Evolutionary conservation across 2,113 vertebrate genomes (phyloP).

Genomic region (Dromiciops gliroides): DNA sequence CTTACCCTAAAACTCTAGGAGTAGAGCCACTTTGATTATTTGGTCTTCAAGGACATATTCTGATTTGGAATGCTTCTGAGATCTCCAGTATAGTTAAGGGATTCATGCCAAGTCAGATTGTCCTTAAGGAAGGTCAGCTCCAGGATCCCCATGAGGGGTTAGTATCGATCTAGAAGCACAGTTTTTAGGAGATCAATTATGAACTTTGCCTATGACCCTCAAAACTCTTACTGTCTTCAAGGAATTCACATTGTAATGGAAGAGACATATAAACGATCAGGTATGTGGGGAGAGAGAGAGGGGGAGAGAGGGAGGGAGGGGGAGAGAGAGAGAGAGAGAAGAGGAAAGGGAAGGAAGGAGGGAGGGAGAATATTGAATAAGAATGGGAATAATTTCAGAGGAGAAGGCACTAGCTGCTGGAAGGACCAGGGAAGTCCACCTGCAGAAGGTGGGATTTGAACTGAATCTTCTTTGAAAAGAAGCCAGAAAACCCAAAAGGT

Average conservation of each 20-base stretch:
- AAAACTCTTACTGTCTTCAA: neutral
- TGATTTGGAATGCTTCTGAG: neutral
- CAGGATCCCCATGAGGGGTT: neutral
- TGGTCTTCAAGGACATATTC: neutral
- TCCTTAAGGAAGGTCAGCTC: neutral
- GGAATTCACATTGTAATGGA: neutral
- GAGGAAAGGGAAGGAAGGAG: no score
- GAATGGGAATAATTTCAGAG: neutral
- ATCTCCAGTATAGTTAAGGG: neutral
- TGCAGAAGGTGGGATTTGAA: neutral
- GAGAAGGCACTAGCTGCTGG: neutral
- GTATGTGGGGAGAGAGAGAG: no score
- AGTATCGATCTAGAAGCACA: neutral
- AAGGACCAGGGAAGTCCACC: neutral
- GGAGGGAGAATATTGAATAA: neutral
- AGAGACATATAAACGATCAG: neutral
- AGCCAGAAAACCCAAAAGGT: neutral
- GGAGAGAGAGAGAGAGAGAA: no score
- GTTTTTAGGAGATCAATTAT: neutral
- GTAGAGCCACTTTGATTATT: neutral
- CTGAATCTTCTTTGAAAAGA: neutral
- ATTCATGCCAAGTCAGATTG: neutral
- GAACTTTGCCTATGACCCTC: neutral
- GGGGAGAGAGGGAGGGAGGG: no score
- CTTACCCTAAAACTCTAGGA: neutral